These are phyloP conservation scores for Beroe forskalii DNA, from an alignment of 37 sponge, comb jelly and placozoan species.

Conservation along the genomic window DNA sequence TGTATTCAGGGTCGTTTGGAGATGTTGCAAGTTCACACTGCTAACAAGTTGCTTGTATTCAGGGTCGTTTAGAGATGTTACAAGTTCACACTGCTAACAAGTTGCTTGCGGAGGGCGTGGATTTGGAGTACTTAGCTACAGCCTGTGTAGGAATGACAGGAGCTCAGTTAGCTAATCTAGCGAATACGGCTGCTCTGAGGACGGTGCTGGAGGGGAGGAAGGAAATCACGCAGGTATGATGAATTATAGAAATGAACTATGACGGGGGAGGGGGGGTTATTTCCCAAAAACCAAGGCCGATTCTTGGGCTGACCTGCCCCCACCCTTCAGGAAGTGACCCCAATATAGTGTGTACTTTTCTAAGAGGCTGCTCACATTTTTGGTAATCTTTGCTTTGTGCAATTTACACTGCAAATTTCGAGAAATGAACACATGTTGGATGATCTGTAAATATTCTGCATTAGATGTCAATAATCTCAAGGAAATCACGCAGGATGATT, in stretches of 20 bases:
- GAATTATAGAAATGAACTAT: no score
- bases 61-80: slow-evolving; percentile 32
- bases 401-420: no score
- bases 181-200: slow-evolving; percentile 44
- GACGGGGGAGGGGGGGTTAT: no score
- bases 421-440: no score
- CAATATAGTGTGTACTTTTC: no score
- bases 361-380: no score
- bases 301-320: no score
- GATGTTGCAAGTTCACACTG: slow-evolving; percentile 44
- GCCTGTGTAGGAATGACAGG: slow-evolving; percentile 47
- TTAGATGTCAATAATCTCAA: no score
- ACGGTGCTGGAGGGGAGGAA: slow-evolving; percentile 7
- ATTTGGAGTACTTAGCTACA: background rate
- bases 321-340: no score
- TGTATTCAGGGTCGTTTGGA: slow-evolving; percentile 33
- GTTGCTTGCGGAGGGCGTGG: slow-evolving; percentile 2
- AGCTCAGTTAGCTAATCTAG: slow-evolving; percentile 28
- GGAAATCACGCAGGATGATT: slow-evolving; percentile 64
- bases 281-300: no score
- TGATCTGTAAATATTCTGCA: no score
- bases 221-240: slow-evolving; percentile 7
- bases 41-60: slow-evolving; percentile 10
- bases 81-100: slow-evolving; percentile 32
- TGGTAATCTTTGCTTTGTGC: no score